phyloP scores from a whole-genome alignment of 2,888 invertebrate species.

The Anthophora plumipes region DNA sequence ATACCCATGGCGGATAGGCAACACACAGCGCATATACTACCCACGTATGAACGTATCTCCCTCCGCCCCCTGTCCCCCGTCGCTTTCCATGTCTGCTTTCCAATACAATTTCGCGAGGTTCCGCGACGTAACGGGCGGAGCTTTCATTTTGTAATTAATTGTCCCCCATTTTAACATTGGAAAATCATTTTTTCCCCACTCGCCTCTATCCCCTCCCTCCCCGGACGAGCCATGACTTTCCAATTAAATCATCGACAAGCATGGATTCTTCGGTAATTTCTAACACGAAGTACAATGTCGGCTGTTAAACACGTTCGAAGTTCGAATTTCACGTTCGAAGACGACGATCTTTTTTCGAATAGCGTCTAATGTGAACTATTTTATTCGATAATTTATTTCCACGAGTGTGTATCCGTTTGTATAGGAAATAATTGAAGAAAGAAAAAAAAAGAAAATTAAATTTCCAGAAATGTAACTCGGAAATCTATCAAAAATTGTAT shows the following conservation, averaged over 20 bases:
- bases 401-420: too few relatives aligned
- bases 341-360: too few relatives aligned
- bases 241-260: constrained; percentile 35
- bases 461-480: too few relatives aligned
- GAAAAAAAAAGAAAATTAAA: too few relatives aligned
- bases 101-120: constrained; percentile 66
- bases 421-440: too few relatives aligned
- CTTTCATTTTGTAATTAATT: constrained; percentile 62
- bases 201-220: too few relatives aligned
- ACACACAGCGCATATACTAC: constrained; percentile 51
- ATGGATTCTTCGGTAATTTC: background rate
- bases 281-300: background rate
- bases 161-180: constrained; percentile 52
- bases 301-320: too few relatives aligned
- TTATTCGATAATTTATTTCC: too few relatives aligned
- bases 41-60: constrained; percentile 63
- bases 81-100: constrained; percentile 44
- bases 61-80: background rate
- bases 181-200: constrained; percentile 39
- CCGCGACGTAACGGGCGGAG: constrained; percentile 42
- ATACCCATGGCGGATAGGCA: constrained; percentile 75
- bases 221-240: constrained; percentile 8
- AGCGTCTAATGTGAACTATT: too few relatives aligned
- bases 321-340: background rate
- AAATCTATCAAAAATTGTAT: too few relatives aligned